Evolutionary conservation across 2,113 vertebrate genomes (phyloP).

Genomic region (Arvicanthis niloticus): DNA sequence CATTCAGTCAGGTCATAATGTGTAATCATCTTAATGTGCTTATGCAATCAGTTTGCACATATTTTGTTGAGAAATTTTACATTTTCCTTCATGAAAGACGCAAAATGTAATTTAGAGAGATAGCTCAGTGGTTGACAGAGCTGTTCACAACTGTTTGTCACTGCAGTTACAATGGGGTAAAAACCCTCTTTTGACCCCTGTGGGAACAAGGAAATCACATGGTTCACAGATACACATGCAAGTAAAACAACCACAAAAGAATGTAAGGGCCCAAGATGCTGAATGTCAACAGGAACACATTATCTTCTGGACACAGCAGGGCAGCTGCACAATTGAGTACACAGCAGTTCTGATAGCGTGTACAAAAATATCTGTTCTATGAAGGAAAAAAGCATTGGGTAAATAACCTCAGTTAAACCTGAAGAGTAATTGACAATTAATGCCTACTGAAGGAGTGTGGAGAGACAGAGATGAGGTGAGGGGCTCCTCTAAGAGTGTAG

Average conservation of each 20-base stretch:
- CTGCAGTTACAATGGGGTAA: not conserved
- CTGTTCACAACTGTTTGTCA: not conserved
- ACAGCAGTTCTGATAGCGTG: not conserved
- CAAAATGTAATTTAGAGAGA: not conserved
- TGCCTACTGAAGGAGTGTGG: not conserved
- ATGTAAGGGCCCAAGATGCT: not conserved
- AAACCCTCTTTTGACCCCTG: not conserved
- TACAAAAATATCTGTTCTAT: not conserved
- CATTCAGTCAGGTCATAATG: not conserved
- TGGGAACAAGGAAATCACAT: not conserved
- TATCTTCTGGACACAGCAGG: not conserved
- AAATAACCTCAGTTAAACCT: not conserved
- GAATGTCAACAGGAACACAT: not conserved
- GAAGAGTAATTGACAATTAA: not conserved
- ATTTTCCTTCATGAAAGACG: not conserved
- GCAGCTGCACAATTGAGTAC: not conserved
- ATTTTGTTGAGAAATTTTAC: not conserved
- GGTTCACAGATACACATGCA: not conserved
- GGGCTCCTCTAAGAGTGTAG: not conserved
- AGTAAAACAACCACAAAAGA: not conserved
- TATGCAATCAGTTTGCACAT: not conserved
- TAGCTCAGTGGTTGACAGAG: not conserved
- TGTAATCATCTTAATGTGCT: not conserved
- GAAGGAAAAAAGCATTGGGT: not conserved
- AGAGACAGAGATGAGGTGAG: too few relatives aligned